Evolutionary conservation across 2,113 vertebrate genomes (phyloP).

Genomic region (Toxotes chatareus): DNA sequence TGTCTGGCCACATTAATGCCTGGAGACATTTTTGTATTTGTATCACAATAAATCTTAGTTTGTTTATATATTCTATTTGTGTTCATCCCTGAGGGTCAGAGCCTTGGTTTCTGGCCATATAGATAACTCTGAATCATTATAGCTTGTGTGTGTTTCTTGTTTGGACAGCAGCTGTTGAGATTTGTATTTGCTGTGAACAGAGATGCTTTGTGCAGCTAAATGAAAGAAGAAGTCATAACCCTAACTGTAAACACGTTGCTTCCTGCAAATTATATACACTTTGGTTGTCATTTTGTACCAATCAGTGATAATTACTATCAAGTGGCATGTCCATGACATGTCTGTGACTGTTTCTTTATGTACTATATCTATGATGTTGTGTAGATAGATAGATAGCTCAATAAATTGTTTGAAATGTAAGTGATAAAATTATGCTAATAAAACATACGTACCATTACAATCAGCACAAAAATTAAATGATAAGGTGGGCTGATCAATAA

Average conservation of each 20-base stretch:
- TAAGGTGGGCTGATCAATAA: no score
- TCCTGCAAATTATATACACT: constrained; percentile 15
- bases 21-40: not conserved
- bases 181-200: constrained; percentile 35
- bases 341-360: not conserved
- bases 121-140: not conserved
- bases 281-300: not conserved
- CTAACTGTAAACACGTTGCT: constrained; percentile 28
- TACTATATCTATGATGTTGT: not conserved
- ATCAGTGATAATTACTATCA: constrained; percentile 20
- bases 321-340: not conserved
- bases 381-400: no score
- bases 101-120: constrained; percentile 15
- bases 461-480: no score
- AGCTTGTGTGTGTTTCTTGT: constrained; percentile 32
- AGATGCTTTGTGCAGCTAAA: constrained; percentile 42
- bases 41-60: constrained; percentile 6
- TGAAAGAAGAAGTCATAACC: constrained; percentile 14
- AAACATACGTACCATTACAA: no score
- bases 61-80: constrained; percentile 12
- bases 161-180: not conserved
- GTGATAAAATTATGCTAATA: no score
- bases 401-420: no score
- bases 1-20: not conserved
- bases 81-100: constrained; percentile 8